phyloP scores from a whole-genome alignment of 1,140 invertebrate species.

The Drosophila aff. region DNA sequence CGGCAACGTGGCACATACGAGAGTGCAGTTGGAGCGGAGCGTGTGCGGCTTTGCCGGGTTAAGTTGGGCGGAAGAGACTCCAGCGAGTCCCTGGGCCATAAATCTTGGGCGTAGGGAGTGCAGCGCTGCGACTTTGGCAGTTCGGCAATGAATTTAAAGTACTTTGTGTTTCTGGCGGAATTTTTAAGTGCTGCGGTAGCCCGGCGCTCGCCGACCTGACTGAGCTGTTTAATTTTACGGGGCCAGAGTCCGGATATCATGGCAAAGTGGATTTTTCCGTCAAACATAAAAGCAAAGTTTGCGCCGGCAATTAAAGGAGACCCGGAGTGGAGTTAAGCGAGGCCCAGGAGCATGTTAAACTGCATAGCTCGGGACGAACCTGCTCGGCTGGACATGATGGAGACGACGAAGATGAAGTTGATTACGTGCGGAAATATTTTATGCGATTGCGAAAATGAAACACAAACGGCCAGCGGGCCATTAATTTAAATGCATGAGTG shows the following conservation, averaged over 20 bases:
- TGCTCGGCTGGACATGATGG: constrained; percentile 5
- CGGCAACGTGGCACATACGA: constrained; percentile 57
- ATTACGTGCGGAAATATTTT: constrained; percentile 48
- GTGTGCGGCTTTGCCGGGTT: not conserved
- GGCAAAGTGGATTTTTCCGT: constrained; percentile 82
- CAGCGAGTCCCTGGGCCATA: constrained; percentile 45
- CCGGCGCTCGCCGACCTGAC: constrained; percentile 10
- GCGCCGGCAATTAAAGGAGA: constrained; percentile 50
- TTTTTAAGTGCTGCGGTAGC: constrained; percentile 60
- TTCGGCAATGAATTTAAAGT: constrained; percentile 74
- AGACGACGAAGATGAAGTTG: constrained; percentile 20
- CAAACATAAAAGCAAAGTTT: constrained; percentile 78
- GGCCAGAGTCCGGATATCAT: constrained; percentile 68
- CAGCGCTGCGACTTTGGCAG: constrained; percentile 36
- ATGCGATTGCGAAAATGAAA: constrained; percentile 70
- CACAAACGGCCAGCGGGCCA: constrained; percentile 70
- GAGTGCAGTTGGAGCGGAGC: not conserved
- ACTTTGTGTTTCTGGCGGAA: constrained; percentile 60
- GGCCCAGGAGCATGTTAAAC: constrained; percentile 33
- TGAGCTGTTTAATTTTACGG: constrained; percentile 65
- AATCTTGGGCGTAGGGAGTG: constrained; percentile 56
- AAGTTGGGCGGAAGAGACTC: constrained; percentile 10
- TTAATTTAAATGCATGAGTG: constrained; percentile 71
- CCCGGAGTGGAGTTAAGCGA: constrained; percentile 6
- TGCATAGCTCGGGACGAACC: constrained; percentile 22